These are phyloP conservation scores for Etheostoma nigrum DNA, from an alignment of 2,797 vertebrate species.

Conservation along the genomic window DNA sequence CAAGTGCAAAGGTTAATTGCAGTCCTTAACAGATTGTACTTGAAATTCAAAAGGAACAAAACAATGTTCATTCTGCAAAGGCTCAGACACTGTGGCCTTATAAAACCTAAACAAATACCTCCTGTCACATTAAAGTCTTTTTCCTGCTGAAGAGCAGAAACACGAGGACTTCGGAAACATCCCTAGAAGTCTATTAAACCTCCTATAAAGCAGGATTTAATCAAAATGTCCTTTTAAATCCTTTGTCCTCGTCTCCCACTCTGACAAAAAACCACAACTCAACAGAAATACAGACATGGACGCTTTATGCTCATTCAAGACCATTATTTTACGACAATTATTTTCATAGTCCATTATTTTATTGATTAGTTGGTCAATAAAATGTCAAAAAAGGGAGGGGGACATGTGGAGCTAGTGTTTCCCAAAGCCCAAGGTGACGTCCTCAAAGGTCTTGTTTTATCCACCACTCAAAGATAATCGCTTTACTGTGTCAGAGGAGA, in stretches of 20 bases:
- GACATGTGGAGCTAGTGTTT: too few relatives aligned
- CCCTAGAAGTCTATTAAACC: slow-evolving; percentile 15
- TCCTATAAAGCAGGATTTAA: neutral
- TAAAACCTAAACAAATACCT: slow-evolving; percentile 10
- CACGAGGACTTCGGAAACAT: neutral
- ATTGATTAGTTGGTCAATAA: too few relatives aligned
- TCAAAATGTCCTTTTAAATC: slow-evolving; percentile 1
- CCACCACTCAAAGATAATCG: too few relatives aligned
- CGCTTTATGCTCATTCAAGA: neutral
- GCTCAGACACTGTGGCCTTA: neutral
- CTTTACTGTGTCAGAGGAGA: too few relatives aligned
- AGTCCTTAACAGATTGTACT: neutral
- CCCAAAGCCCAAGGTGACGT: too few relatives aligned
- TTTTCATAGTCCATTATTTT: too few relatives aligned
- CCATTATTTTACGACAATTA: too few relatives aligned
- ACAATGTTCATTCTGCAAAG: neutral
- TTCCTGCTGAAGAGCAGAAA: neutral
- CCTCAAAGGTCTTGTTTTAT: too few relatives aligned
- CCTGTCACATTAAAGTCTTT: slow-evolving; percentile 11
- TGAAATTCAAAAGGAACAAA: neutral
- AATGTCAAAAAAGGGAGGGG: too few relatives aligned
- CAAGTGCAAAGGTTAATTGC: slow-evolving; percentile 6
- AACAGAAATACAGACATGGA: neutral
- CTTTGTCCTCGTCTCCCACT: neutral
- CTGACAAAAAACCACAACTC: neutral